A percentile compares a stretch with the other conserved stretches of the same genome.
Evolutionary conservation across 2,888 invertebrate species (phyloP).

Genomic region (Patella caerulea): DNA sequence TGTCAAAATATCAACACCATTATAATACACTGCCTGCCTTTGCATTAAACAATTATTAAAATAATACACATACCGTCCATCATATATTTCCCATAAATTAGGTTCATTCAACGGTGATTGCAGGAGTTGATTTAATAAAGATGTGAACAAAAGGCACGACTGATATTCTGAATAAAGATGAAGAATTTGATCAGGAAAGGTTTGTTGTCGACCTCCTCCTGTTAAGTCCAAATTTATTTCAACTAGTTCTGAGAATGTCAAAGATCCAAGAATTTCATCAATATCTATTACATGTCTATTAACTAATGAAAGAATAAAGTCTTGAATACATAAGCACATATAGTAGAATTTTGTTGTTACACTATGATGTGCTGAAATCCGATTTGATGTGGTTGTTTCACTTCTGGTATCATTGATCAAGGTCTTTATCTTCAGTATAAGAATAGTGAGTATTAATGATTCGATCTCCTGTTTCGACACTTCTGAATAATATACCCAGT

Average conservation of each 20-base stretch:
- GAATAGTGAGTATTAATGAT: constrained; percentile 39
- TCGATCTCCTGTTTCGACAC: constrained; percentile 43
- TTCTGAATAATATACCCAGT: constrained; percentile 52
- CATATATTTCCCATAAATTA: constrained; percentile 15
- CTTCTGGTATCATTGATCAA: background rate
- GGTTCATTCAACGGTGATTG: constrained; percentile 46
- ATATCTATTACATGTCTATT: background rate
- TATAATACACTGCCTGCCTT: background rate
- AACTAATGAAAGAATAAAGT: no score
- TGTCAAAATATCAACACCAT: background rate
- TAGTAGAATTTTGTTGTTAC: background rate
- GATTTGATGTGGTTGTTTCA: background rate
- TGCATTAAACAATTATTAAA: background rate
- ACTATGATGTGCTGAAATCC: background rate
- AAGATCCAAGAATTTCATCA: constrained; percentile 19
- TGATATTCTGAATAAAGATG: constrained; percentile 70
- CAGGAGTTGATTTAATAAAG: constrained; percentile 65
- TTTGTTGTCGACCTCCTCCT: constrained; percentile 35
- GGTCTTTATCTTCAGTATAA: constrained; percentile 29
- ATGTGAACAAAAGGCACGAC: constrained; percentile 55
- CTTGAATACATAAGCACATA: background rate
- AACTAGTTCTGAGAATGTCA: constrained; percentile 19
- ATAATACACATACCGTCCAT: background rate
- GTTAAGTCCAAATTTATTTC: constrained; percentile 35
- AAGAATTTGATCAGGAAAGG: constrained; percentile 43